Evolutionary conservation across 2,888 invertebrate species (phyloP), one percentile per base, ranked within the genome.

Genomic region (Notodonta dromedarius): DNA sequence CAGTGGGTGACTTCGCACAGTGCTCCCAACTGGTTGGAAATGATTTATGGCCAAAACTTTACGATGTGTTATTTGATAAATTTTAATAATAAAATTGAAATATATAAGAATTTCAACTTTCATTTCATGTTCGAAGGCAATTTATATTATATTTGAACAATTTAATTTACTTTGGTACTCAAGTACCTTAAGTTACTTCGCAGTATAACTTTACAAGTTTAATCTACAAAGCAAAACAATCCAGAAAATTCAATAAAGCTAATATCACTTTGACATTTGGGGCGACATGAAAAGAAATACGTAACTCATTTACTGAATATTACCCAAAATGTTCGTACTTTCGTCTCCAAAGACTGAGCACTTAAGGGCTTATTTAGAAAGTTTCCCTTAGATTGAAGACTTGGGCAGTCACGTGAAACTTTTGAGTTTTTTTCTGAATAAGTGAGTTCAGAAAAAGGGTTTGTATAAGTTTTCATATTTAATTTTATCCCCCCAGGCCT

Each of bases 331-430:
- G 52, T 68, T 67, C 54, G 51, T 55, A 24, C 62, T 57, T 66
- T 61, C 59, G 59, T 59, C 59, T 61, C 55, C 60, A 56, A 62
- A 58, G 57, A 57, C 63, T 54, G 59, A 55, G 60, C 59, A 61
- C 64, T 60, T 57, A 73, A 74, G 68, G 46, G 55, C 59, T 66
- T 67, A 63, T 62, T 57, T 62, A 63, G 60, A 60, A 77, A 77
- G 61, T 76, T 76, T 61, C 42, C 56, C 40, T 56, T 56, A 59
- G 58, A 60, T 63, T 53, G 62, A 60, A 65, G 50, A 61, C 44
- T 58, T 66, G 57, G 32, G 64, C 63, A 69, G 62, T 68, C 63
- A 71, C 66, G 63, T 67, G 62, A 65, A 77, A 76, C 70, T 71
- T 76, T 69, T 63, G 53, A 65, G 62, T 61, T 58, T 66, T 69